Conservation (phyloP, 2,113 vertebrate genomes). For the Ornithorhynchus anatinus region DNA sequence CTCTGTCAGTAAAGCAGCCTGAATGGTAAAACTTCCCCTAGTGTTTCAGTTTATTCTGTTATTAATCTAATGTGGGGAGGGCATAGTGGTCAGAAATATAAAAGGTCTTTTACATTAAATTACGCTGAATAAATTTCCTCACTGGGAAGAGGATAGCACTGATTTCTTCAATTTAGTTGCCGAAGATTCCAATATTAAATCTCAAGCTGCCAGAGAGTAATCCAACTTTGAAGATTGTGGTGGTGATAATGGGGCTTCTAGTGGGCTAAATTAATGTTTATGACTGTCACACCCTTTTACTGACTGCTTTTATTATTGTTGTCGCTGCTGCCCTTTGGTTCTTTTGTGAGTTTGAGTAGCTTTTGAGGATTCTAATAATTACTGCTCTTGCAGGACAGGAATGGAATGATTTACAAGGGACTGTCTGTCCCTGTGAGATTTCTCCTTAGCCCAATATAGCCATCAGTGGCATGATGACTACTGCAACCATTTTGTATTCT, state of each 20-base stretch:
- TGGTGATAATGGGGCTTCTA: constrained; percentile 20
- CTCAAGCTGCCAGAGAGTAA: constrained; percentile 20
- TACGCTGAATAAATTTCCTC: constrained; percentile 29
- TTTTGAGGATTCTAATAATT: constrained; percentile 6
- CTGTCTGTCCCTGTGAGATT: neutral
- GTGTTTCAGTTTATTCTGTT: constrained; percentile 21
- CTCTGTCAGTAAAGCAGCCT: neutral
- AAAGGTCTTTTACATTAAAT: constrained; percentile 45
- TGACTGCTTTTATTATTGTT: neutral
- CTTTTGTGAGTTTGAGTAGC: neutral
- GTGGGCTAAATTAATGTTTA: constrained; percentile 29
- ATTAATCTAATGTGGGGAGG: constrained; percentile 18
- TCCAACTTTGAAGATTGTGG: constrained; percentile 6
- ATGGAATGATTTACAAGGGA: neutral
- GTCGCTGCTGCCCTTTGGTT: neutral
- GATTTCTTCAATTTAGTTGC: constrained; percentile 42
- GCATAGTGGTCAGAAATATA: constrained; percentile 16
- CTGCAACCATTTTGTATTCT: no score
- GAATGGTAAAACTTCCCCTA: constrained; percentile 3
- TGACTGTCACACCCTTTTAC: neutral
- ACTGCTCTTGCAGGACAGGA: neutral
- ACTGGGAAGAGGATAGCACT: constrained; percentile 4
- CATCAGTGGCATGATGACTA: no score
- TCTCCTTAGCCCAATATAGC: neutral
- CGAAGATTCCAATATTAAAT: constrained; percentile 28